phyloP scores from a whole-genome alignment of 92 coral and sea anemone genomes.

The Epizoanthus fatuus region DNA sequence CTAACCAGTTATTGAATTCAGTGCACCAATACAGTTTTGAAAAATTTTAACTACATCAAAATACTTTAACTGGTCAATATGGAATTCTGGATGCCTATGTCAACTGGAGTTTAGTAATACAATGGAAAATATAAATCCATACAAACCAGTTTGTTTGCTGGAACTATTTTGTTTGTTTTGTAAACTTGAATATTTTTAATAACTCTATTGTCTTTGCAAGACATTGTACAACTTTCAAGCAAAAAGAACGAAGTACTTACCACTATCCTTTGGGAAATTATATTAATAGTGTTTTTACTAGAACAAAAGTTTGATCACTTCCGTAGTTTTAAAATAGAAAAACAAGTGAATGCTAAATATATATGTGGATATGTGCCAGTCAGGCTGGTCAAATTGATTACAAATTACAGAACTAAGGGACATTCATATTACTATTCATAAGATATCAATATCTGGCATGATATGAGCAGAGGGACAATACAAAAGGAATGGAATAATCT shows the following conservation, averaged over 20 bases:
- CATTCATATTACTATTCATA: no score
- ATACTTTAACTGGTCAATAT: no score
- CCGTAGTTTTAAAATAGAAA: background rate
- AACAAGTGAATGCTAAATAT: background rate
- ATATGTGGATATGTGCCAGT: background rate
- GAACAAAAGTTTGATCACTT: background rate
- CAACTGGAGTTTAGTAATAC: no score
- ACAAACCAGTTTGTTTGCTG: background rate
- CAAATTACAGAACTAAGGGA: background rate
- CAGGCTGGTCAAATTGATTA: background rate
- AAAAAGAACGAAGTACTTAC: background rate
- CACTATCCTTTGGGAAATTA: background rate
- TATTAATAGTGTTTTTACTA: background rate
- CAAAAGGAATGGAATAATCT: no score
- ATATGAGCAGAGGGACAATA: no score
- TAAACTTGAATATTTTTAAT: conserved; percentile 15
- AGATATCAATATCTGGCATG: no score
- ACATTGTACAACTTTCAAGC: background rate
- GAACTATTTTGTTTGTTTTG: background rate
- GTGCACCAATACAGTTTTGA: no score
- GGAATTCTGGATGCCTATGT: no score
- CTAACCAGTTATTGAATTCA: no score
- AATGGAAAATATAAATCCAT: background rate
- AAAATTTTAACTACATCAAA: no score
- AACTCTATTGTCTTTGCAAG: background rate